These are phyloP conservation scores for Brachionus sp. DNA, from an alignment of 1,140 invertebrate species.

Conservation along the genomic window DNA sequence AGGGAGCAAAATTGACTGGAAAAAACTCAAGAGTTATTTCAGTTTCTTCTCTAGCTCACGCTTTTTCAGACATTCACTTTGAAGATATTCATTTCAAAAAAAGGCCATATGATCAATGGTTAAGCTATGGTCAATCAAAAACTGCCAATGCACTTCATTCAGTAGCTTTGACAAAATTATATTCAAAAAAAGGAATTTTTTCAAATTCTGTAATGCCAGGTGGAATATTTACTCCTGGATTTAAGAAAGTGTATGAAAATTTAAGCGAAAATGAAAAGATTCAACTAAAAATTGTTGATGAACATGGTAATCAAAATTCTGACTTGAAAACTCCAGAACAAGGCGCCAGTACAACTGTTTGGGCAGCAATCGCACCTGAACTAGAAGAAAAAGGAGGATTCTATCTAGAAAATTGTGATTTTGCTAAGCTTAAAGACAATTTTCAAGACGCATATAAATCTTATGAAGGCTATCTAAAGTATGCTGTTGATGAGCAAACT, in stretches of 20 bases:
- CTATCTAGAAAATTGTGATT: neutral
- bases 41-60: conserved; percentile 50
- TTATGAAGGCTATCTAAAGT: neutral
- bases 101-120: neutral
- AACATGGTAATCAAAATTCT: neutral
- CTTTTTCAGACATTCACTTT: conserved; percentile 30
- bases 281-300: neutral
- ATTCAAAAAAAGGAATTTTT: neutral
- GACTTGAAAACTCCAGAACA: conserved; percentile 51
- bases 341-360: conserved; percentile 74
- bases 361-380: conserved; percentile 71
- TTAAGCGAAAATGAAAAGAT: neutral
- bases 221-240: neutral
- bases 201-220: neutral
- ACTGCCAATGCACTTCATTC: conserved; percentile 51
- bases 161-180: conserved; percentile 46
- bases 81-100: conserved; percentile 43
- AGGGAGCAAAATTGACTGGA: neutral
- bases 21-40: conserved; percentile 49
- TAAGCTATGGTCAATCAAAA: conserved; percentile 52
- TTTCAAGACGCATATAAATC: neutral
- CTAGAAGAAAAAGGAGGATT: conserved; percentile 54
- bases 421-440: neutral
- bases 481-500: neutral
- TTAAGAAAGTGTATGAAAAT: neutral